Evolutionary conservation across 2,888 invertebrate genomes (phyloP).

Genomic region (Strigamia crassipes): DNA sequence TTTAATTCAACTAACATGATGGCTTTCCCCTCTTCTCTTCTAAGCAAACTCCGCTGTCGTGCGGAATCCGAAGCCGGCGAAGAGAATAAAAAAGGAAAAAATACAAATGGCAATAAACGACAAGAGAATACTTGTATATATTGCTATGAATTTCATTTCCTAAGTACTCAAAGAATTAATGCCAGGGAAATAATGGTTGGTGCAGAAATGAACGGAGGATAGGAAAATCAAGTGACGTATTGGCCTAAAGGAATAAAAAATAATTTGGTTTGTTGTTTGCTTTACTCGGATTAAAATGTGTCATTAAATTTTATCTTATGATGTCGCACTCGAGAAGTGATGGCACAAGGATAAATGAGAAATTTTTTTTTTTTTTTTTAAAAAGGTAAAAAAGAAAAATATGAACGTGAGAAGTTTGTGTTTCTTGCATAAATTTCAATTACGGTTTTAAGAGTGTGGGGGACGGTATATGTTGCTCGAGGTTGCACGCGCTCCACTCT

Average conservation of each 20-base stretch:
- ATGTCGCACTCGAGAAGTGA: neutral
- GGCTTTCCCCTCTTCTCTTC: neutral
- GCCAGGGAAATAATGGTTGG: neutral
- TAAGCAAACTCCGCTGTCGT: neutral
- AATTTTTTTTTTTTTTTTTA: too few relatives aligned
- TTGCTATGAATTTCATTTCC: neutral
- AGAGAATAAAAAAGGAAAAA: neutral
- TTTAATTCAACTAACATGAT: slow-evolving; percentile 40
- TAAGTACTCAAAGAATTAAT: neutral
- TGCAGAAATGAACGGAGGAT: neutral
- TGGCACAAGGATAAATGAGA: neutral
- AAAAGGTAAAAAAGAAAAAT: neutral
- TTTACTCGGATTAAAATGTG: neutral
- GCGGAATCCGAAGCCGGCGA: neutral
- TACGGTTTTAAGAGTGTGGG: neutral
- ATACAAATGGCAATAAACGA: neutral
- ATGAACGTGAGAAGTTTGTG: neutral
- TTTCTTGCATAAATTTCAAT: slow-evolving; percentile 29
- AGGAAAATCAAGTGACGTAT: neutral
- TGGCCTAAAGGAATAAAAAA: neutral
- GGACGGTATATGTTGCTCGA: neutral
- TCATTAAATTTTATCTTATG: neutral
- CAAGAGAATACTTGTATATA: neutral
- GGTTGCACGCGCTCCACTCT: neutral
- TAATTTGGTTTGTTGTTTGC: neutral